Evolutionary conservation across 2,113 vertebrate species (phyloP).

Genomic region (Heterochromis multidens): DNA sequence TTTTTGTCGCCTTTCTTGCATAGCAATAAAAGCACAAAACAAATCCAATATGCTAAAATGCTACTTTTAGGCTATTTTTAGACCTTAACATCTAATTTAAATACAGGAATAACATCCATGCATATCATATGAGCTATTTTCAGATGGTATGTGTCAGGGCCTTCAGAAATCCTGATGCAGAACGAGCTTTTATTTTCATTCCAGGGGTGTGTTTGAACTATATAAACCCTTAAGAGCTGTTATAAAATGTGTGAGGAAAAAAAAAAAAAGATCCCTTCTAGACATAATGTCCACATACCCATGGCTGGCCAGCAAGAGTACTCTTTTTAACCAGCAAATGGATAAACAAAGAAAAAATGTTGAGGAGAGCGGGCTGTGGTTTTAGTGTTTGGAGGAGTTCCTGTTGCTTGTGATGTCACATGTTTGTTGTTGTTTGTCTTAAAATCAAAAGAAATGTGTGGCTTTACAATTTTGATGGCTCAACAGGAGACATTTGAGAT

Average conservation of each 20-base stretch:
- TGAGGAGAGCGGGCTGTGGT: not conserved
- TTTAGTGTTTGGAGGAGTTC: not conserved
- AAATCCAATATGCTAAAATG: not conserved
- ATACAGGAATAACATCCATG: conserved; percentile 7
- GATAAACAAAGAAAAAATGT: not conserved
- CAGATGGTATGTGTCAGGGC: conserved; percentile 1
- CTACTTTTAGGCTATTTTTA: conserved; percentile 44
- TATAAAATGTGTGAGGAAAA: conserved; percentile 19
- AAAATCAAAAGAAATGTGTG: not conserved
- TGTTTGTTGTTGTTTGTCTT: not conserved
- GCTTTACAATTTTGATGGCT: not conserved
- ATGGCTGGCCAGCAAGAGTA: not conserved
- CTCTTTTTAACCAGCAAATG: conserved; percentile 6
- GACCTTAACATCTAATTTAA: conserved; percentile 40
- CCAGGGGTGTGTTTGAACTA: conserved; percentile 27
- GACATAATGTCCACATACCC: not conserved
- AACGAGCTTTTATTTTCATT: conserved; percentile 37
- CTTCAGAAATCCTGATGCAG: conserved; percentile 39
- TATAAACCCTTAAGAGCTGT: conserved; percentile 7
- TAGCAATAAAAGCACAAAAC: not conserved
- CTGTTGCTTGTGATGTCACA: not conserved
- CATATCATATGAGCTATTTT: conserved; percentile 52
- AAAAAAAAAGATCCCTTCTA: not conserved
- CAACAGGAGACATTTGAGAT: not conserved
- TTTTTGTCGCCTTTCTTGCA: not conserved